Evolutionary conservation across 2,888 invertebrate species (phyloP), one percentile per base, ranked within the genome.

Genomic region (Endomychus coccineus): DNA sequence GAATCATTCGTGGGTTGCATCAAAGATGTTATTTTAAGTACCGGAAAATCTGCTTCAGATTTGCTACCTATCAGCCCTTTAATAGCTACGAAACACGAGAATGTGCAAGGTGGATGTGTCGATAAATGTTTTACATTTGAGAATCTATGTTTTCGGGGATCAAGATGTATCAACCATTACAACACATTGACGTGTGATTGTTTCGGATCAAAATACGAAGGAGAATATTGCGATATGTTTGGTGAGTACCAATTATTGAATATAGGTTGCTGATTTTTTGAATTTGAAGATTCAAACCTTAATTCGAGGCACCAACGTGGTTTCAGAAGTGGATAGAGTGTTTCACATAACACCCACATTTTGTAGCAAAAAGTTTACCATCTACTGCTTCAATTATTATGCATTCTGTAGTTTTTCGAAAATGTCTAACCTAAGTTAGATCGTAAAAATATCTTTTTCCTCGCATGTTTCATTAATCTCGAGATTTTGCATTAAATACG

Each of bases 1-100:
- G 89, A 89, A 68, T 89, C 89, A 4, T 91, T 91, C 62, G 88
- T 90, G 16, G 91, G 91, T 2, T 92, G 91, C 59, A 87, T 92
- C 50, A 80, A 85, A 54, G 84, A 90, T 54, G 83, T 92, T 67
- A 80, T 85, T 4, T 68, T 90, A 15, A 84, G 85, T 62, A 86
- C 87, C 2, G 88, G 89, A 3, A 86, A 86, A 64, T 85, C 87
- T 1, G 86, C 87, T 1, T 85, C 84, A 28, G 84, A 86, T 62
- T 71, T 89, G 17, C 64, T 86, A 27, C 83, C 85, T 7, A 86
- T 90, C 49, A 79, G 79, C 17, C 88, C 88, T 2, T 62, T 90
- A 27, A 84, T 88, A 48, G 88, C 90, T 2, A 85, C 87, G 2
- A 86, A 87, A 62, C 88, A 88, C 56, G 86, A 88, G 59, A 89